phyloP scores from a whole-genome alignment of 2,797 vertebrate genomes.

The Leontopithecus rosalia region DNA sequence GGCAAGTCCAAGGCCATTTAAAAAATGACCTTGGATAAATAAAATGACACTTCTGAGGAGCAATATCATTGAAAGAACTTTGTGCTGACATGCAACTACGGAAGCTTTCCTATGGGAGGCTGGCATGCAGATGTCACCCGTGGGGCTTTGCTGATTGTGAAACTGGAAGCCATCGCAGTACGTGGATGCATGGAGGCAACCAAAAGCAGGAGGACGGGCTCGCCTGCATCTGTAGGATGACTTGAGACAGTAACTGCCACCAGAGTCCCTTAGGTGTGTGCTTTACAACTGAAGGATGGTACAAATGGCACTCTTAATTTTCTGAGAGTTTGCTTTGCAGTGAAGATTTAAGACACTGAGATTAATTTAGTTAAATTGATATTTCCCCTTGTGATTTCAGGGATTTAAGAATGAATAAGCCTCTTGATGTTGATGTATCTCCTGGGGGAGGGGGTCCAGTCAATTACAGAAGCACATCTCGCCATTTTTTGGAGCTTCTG shows the following conservation, averaged over 20 bases:
- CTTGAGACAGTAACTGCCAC: not conserved
- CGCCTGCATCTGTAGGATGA: not conserved
- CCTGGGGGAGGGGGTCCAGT: not conserved
- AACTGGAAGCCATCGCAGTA: not conserved
- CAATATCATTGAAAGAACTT: not conserved
- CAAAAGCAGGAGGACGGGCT: not conserved
- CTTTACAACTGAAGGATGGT: not conserved
- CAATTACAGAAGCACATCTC: not conserved
- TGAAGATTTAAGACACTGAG: constrained; percentile 33
- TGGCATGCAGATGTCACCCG: not conserved
- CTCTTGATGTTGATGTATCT: not conserved
- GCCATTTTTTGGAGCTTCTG: not conserved
- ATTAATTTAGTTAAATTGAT: constrained; percentile 35
- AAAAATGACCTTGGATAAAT: constrained; percentile 14
- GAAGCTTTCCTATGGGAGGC: not conserved
- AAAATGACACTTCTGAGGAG: not conserved
- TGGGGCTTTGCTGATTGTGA: not conserved
- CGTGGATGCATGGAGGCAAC: too few species aligned
- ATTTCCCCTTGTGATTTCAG: constrained; percentile 24
- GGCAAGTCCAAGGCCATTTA: constrained; percentile 22
- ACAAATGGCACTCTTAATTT: not conserved
- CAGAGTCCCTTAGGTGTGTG: not conserved
- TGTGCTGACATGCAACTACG: not conserved
- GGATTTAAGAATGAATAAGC: not conserved
- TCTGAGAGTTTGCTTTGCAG: constrained; percentile 38